Evolutionary conservation across 64 coral and sea anemone genomes (phyloP), one percentile per base, ranked within the genome.

Genomic region (Montipora cactus): DNA sequence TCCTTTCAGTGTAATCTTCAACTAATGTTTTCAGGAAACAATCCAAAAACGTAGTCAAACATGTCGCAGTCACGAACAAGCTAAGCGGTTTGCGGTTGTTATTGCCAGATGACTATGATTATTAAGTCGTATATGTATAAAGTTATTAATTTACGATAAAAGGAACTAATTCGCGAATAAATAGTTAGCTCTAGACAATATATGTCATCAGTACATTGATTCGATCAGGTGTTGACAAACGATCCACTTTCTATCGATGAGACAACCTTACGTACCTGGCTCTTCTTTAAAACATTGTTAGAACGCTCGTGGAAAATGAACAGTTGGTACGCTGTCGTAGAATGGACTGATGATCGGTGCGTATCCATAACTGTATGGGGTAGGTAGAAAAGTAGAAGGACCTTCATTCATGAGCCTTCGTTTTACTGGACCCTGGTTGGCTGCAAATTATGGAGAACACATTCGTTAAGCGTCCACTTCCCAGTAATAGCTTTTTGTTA

Each of bases 311-410:
- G 74, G 74, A 45, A 76, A 46, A 44, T 37, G 25, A 15, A 76
- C 46, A 76, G 45, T 76, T 47, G 76, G 44, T 13, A 78, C 45
- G 5, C 5, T 19, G 16, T 78, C 44, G 46, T 78, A 78, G 47
- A 78, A 49, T 78, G 76, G 76, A 78, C 76, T 78, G 76, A 49
- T 48, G 47, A 78, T 78, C 2, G 76, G 76, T 18, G 76, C 76
- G 49, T 78, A 78, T 15, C 76, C 76, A 78, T 78, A 78, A 78
- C 76, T 78, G 47, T 78, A 78, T 19, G 76, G 76, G 18, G 76
- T 78, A 12, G 76, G 76, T 7, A 49, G 45, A 49, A 78, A 78
- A 13, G 76, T 4, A 78, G 76, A 78, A n/a, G 76, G 76, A 12
- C 4, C 47, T 49, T 78, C 76, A 16, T 78, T 49, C 44, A 49